Evolutionary conservation across 2,797 vertebrate genomes (phyloP).

Genomic region (Sebastolobus alascanus): DNA sequence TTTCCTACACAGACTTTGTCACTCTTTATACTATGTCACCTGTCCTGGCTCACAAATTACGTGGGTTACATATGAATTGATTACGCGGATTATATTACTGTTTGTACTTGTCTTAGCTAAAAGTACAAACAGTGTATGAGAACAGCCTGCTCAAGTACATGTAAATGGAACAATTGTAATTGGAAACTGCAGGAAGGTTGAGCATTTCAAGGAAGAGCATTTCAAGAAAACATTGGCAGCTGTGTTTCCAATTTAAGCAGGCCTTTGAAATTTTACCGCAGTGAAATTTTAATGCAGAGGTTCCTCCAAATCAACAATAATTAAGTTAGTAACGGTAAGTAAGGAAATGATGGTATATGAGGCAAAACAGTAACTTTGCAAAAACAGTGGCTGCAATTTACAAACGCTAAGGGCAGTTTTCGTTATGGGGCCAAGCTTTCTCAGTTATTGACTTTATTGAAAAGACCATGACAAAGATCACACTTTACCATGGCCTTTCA

Average conservation of each 20-base stretch:
- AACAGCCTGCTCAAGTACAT: background rate
- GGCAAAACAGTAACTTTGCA: background rate
- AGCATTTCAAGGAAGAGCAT: background rate
- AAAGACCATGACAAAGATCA: background rate
- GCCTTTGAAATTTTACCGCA: background rate
- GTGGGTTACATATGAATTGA: too few relatives aligned
- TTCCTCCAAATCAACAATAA: background rate
- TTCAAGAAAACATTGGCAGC: background rate
- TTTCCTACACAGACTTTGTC: too few relatives aligned
- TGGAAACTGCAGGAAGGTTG: background rate
- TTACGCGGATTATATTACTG: background rate
- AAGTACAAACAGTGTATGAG: background rate
- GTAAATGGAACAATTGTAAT: background rate
- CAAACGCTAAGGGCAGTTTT: background rate
- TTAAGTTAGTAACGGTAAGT: background rate
- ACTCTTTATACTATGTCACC: too few relatives aligned
- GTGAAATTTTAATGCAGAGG: background rate
- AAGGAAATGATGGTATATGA: background rate
- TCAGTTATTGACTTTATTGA: background rate
- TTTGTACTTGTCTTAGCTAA: background rate
- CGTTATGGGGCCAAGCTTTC: background rate
- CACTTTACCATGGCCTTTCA: constrained; percentile 7
- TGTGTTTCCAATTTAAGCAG: background rate
- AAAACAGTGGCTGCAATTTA: background rate
- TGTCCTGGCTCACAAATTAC: too few relatives aligned